Conservation (phyloP, 2,113 vertebrate genomes). For the Physeter macrocephalus region DNA sequence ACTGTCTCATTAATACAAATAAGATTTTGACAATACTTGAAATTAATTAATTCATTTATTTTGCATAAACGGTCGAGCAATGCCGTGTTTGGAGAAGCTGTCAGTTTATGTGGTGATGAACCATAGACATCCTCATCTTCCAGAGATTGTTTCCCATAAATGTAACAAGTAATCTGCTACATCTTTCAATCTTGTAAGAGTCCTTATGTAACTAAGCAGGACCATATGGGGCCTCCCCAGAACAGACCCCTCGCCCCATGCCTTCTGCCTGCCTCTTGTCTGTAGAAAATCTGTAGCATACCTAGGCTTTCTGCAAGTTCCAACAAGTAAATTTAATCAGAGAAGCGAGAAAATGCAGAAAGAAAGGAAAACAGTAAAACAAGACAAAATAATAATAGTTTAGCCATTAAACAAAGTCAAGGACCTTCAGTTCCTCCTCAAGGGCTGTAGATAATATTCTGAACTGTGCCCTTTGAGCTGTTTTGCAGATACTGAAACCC, state of each 20-base stretch:
- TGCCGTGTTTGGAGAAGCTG: fast-evolving
- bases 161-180: fast-evolving
- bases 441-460: too few relatives aligned
- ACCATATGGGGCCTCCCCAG: neutral
- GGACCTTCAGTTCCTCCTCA: too few relatives aligned
- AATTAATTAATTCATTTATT: neutral
- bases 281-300: neutral
- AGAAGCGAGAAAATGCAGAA: neutral
- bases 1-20: neutral
- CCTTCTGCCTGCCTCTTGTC: neutral
- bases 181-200: fast-evolving
- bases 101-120: fast-evolving
- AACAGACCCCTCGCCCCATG: neutral
- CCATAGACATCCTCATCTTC: neutral
- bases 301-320: neutral
- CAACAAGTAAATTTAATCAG: neutral
- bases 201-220: neutral
- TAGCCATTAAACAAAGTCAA: too few relatives aligned
- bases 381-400: too few relatives aligned
- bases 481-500: too few relatives aligned
- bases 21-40: neutral
- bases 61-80: neutral
- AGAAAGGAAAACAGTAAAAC: too few relatives aligned
- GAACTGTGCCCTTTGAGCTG: too few relatives aligned
- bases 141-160: neutral